Evolutionary conservation across 1,140 invertebrate genomes (phyloP).

Genomic region (Propsilocerus akamusi): DNA sequence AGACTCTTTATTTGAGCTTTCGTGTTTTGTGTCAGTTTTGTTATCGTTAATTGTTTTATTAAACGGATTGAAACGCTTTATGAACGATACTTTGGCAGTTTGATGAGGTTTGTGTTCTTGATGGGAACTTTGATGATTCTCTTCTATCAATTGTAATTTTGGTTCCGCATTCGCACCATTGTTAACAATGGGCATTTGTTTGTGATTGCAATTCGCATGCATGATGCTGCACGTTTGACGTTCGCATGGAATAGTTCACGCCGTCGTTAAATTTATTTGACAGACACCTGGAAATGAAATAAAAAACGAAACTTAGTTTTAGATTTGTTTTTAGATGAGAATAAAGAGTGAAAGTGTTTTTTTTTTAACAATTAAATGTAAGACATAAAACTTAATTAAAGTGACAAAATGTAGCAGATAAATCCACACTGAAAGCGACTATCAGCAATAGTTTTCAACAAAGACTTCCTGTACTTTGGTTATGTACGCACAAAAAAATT

Average conservation of each 20-base stretch:
- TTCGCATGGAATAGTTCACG: neutral
- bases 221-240: neutral
- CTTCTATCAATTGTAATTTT: neutral
- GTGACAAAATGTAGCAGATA: no score
- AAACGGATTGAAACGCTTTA: neutral
- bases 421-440: neutral
- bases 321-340: neutral
- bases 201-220: no score
- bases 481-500: no score
- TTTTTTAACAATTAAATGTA: neutral
- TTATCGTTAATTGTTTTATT: neutral
- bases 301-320: neutral
- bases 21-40: neutral
- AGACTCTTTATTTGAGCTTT: neutral
- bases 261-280: slow-evolving; percentile 2
- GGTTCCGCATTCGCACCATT: neutral
- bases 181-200: no score
- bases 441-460: neutral
- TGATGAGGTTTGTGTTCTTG: neutral
- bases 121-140: neutral
- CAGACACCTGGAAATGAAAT: neutral
- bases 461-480: no score
- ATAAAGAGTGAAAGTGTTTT: neutral
- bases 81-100: neutral
- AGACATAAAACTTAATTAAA: neutral